Evolutionary conservation across 2,113 vertebrate genomes (phyloP).

Genomic region (Octodon degus): DNA sequence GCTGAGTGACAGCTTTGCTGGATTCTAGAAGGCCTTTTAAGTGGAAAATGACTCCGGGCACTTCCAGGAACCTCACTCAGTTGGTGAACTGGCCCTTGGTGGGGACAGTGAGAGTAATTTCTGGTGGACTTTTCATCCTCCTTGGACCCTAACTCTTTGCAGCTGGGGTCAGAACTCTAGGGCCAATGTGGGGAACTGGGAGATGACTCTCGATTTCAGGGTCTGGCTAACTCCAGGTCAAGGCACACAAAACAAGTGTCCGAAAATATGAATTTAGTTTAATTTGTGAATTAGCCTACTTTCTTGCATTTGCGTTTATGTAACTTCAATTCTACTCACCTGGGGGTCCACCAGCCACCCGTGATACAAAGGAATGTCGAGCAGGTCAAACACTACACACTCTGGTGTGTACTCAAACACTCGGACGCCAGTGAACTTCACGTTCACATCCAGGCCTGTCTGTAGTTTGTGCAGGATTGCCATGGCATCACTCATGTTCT

Average conservation of each 20-base stretch:
- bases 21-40: background rate
- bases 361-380: constrained; percentile 98
- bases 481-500: constrained; percentile 99
- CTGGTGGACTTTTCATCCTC: background rate
- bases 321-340: constrained; percentile 85
- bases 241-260: constrained; percentile 34
- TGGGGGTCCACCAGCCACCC: constrained; percentile 99
- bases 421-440: constrained; percentile 97
- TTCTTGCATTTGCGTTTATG: background rate
- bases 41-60: background rate
- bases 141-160: background rate
- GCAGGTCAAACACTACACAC: constrained; percentile 99
- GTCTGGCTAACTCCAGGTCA: constrained; percentile 48
- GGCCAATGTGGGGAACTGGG: background rate
- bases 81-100: background rate
- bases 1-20: background rate
- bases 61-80: background rate
- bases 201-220: background rate
- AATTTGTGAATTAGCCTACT: constrained; percentile 24
- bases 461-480: constrained; percentile 97
- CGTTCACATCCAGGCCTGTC: constrained; percentile 98
- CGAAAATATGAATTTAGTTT: constrained; percentile 47
- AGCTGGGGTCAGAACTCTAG: background rate
- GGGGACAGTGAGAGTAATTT: background rate
- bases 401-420: constrained; percentile 99